These are phyloP conservation scores for Sturnus vulgaris DNA, from an alignment of 2,113 vertebrate species.

Conservation along the genomic window DNA sequence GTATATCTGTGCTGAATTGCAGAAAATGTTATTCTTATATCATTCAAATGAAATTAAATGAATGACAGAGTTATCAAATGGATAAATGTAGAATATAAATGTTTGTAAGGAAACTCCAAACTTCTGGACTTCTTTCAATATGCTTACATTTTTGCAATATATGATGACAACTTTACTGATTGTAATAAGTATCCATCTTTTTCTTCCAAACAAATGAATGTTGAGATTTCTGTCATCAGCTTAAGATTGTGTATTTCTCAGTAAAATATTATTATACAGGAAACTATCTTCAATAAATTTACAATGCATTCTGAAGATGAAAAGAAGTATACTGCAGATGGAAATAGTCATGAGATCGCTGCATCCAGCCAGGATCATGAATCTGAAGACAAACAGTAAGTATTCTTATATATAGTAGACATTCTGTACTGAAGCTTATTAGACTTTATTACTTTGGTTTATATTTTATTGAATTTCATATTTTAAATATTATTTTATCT, in stretches of 20 bases:
- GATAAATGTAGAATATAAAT: background rate
- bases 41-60: background rate
- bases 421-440: background rate
- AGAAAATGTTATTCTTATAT: background rate
- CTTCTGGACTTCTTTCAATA: background rate
- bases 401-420: background rate
- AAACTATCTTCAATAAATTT: background rate
- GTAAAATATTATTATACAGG: background rate
- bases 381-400: constrained; percentile 27
- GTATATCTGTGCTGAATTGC: background rate
- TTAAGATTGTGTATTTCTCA: background rate
- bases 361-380: background rate
- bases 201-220: background rate
- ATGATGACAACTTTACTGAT: background rate
- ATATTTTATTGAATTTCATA: background rate
- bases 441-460: background rate
- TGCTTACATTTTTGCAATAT: background rate
- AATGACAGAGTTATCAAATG: background rate
- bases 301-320: constrained; percentile 33
- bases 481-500: background rate
- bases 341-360: background rate
- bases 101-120: background rate
- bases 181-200: background rate
- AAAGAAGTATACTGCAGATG: background rate
- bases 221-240: background rate